Conservation (phyloP, 2,797 vertebrate genomes). For the Trematomus bernacchii region DNA sequence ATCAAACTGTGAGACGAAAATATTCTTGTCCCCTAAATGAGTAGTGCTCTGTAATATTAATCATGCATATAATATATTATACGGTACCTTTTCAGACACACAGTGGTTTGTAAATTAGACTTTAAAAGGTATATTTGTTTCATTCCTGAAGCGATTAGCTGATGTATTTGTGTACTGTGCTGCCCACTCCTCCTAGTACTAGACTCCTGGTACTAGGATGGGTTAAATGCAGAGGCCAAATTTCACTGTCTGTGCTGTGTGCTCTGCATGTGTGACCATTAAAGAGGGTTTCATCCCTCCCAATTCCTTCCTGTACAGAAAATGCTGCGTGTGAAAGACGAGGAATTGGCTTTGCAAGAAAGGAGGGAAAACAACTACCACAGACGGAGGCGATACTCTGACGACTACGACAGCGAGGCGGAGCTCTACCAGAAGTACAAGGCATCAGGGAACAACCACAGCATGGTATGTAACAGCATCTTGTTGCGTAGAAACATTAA, state of each 20-base stretch:
- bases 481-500: neutral
- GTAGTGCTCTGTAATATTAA: neutral
- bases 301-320: too few relatives aligned
- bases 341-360: slow-evolving; percentile 86
- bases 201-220: too few relatives aligned
- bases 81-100: neutral
- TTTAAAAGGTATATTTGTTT: neutral
- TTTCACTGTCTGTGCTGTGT: too few relatives aligned
- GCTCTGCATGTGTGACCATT: too few relatives aligned
- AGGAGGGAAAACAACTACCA: slow-evolving; percentile 89
- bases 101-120: neutral
- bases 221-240: too few relatives aligned
- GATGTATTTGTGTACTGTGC: too few relatives aligned
- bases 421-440: slow-evolving; percentile 92
- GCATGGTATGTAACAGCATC: slow-evolving; percentile 70
- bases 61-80: neutral
- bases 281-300: too few relatives aligned
- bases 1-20: too few relatives aligned
- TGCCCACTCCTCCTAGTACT: too few relatives aligned
- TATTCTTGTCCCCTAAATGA: too few relatives aligned
- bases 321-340: slow-evolving; percentile 94
- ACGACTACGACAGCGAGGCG: slow-evolving; percentile 91
- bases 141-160: neutral
- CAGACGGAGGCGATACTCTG: slow-evolving; percentile 89
- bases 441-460: slow-evolving; percentile 79